Evolutionary conservation across 2,888 invertebrate genomes (phyloP).

Genomic region (Hirtodrosophila confusa): DNA sequence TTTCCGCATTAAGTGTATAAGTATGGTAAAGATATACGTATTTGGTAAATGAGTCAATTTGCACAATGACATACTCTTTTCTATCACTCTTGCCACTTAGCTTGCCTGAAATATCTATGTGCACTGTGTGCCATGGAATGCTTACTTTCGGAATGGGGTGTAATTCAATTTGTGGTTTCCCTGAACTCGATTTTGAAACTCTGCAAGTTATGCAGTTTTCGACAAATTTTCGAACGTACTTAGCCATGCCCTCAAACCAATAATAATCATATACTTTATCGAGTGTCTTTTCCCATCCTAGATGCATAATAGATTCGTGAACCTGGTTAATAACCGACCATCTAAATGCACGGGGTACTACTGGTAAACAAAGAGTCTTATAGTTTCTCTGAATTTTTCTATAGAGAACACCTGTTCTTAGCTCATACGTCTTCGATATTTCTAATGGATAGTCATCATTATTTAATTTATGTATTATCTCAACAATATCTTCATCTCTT

Average conservation of each 20-base stretch:
- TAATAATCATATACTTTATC: background rate
- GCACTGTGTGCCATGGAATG: slow-evolving; percentile 7
- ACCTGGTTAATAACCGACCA: slow-evolving; percentile 21
- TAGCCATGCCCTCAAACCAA: background rate
- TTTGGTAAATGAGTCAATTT: slow-evolving; percentile 2
- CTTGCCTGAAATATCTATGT: slow-evolving; percentile 3
- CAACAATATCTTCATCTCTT: too few species aligned
- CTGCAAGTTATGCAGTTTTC: slow-evolving; percentile 4
- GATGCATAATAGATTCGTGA: slow-evolving; percentile 18
- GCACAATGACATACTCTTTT: slow-evolving; percentile 9
- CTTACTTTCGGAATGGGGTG: slow-evolving; percentile 13
- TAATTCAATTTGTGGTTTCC: slow-evolving; percentile 11
- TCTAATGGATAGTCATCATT: background rate
- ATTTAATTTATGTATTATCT: too few species aligned
- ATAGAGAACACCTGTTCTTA: slow-evolving; percentile 1
- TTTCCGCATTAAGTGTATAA: background rate
- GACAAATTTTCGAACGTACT: background rate
- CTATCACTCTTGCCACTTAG: slow-evolving; percentile 5
- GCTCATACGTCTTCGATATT: slow-evolving; percentile 9
- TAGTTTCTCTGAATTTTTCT: background rate
- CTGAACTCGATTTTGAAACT: background rate
- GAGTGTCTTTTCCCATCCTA: slow-evolving; percentile 6
- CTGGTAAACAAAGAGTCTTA: slow-evolving; percentile 1
- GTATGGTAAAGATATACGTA: slow-evolving; percentile 4
- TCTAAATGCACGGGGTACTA: slow-evolving; percentile 4